These are phyloP conservation scores for Nineta flava DNA, from an alignment of 2,888 invertebrate genomes.

Conservation along the genomic window DNA sequence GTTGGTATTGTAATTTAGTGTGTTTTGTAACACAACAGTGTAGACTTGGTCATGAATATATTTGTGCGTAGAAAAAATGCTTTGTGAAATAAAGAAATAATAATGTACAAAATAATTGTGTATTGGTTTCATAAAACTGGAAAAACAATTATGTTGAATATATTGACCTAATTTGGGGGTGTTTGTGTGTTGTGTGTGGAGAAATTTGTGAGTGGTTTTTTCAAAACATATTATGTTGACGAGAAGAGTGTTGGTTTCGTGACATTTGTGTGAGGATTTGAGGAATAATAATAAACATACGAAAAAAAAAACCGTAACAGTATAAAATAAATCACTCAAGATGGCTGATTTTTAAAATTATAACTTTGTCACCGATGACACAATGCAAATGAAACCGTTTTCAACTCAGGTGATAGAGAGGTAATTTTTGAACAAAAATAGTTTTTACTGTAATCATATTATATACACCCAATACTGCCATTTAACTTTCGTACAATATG, in stretches of 20 bases:
- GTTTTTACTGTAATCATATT: neutral
- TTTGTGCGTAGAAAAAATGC: too few species aligned
- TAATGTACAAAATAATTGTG: neutral
- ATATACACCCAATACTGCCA: neutral
- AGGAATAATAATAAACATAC: too few species aligned
- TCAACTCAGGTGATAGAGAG: conserved; percentile 44
- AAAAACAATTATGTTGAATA: neutral
- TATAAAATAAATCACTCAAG: conserved; percentile 28
- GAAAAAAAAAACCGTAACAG: neutral
- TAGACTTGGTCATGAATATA: too few species aligned
- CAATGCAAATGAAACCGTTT: conserved; percentile 52
- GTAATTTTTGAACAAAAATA: conserved; percentile 26
- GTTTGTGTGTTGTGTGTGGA: neutral
- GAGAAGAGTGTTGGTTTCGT: neutral
- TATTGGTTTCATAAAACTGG: neutral
- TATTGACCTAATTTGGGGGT: neutral
- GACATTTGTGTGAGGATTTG: neutral
- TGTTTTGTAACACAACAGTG: too few species aligned
- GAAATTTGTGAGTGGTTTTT: too few species aligned
- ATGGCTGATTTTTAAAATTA: conserved; percentile 59
- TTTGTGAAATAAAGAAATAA: neutral
- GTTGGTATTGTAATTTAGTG: too few species aligned
- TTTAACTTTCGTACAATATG: too few species aligned
- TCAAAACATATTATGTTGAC: neutral
- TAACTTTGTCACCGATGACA: conserved; percentile 47